Evolutionary conservation across 2,113 vertebrate genomes (phyloP).

Genomic region (Aythya baeri): DNA sequence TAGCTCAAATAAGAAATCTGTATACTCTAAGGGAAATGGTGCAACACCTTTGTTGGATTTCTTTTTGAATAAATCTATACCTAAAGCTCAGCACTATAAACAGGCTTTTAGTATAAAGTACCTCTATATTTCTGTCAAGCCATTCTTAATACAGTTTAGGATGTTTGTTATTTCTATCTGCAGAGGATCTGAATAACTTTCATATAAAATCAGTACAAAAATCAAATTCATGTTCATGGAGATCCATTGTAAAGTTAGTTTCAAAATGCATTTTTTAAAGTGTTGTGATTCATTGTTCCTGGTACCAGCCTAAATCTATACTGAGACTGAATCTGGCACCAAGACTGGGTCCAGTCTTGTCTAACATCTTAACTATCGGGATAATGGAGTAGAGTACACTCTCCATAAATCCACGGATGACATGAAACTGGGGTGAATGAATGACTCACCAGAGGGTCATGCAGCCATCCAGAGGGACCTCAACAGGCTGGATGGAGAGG

Average conservation of each 20-base stretch:
- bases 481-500: background rate
- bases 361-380: background rate
- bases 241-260: background rate
- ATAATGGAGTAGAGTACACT: background rate
- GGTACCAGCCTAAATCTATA: background rate
- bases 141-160: background rate
- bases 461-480: background rate
- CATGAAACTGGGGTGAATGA: background rate
- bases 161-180: background rate
- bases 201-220: background rate
- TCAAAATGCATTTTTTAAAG: background rate
- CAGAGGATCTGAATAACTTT: background rate
- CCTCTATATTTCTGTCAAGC: background rate
- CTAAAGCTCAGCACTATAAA: background rate
- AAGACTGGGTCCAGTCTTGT: background rate
- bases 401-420: background rate
- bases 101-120: fast-evolving
- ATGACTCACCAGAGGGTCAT: background rate
- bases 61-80: background rate
- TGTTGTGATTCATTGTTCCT: background rate
- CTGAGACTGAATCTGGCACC: background rate
- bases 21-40: background rate
- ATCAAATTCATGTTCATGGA: background rate
- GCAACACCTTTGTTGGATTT: background rate
- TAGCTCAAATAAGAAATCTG: background rate